Evolutionary conservation across 2,888 invertebrate genomes (phyloP), one percentile per base, ranked within the genome.

Genomic region (Matsumyia berberina): DNA sequence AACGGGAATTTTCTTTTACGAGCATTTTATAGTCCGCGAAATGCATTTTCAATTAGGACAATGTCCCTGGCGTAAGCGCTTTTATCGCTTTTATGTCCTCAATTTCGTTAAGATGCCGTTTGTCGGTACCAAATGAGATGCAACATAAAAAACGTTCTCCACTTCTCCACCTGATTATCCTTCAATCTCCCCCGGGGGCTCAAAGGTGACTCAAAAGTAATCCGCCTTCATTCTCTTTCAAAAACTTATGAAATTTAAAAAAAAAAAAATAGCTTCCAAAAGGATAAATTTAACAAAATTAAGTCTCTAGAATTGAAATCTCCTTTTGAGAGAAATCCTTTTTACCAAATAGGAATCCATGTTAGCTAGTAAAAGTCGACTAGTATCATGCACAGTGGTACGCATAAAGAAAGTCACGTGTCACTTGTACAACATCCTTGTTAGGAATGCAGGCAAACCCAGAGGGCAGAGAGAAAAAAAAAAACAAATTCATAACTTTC

Each of bases 21-120:
- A 77, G 70, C 17, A 33, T 77, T 83, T 83, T 79, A 83, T 83
- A 67, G 51, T 73, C 60, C 69, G 64, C 74, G 80, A 80, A 85
- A 85, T 85, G 85, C 80, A 85, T 85, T 85, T 85, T 85, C 85
- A 85, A 85, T 85, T 80, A 85, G 80, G 80, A 69, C 74, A 67
- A 70, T 85, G 74, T 80, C 85, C 85, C 74, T 57, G 11, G 57
- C 39, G 80, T 74, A 64, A 85, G 49, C 53, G 46, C 74, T 85
- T 79, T 80, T 85, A 80, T 85, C 44, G 79, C 64, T 76, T 74
- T 80, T 58, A 69, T 69, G 53, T 85, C 74, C 57, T 74, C 70
- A 58, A 85, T 53, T 64, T 76, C 64, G 74, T 74, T 70, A 58
- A 73, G 72, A 49, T 78, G 37, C 37, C 58, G 24, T 77, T 53